phyloP scores from a whole-genome alignment of 2,888 invertebrate species.

The Eupithecia centaureata region DNA sequence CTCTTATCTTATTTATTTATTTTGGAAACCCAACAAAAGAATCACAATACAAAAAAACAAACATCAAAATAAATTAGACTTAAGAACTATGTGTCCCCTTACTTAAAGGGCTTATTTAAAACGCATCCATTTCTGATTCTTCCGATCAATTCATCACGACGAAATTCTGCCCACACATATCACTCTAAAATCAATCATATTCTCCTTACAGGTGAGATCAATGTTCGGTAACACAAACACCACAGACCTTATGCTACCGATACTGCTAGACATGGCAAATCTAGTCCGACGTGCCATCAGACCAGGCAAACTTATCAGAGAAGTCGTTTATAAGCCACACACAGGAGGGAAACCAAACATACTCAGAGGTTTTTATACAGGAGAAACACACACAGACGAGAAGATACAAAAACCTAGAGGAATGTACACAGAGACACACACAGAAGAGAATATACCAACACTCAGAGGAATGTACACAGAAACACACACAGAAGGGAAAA shows the following conservation, averaged over 20 bases:
- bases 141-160: background rate
- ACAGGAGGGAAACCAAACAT: slow-evolving; percentile 48
- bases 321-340: slow-evolving; percentile 46
- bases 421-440: slow-evolving; percentile 40
- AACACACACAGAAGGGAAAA: slow-evolving; percentile 54
- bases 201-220: slow-evolving; percentile 81
- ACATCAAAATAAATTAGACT: too few species aligned
- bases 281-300: slow-evolving; percentile 82
- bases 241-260: slow-evolving; percentile 85
- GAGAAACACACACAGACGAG: slow-evolving; percentile 45
- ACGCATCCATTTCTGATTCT: background rate
- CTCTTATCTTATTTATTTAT: background rate
- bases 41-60: too few species aligned
- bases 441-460: slow-evolving; percentile 17
- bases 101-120: too few species aligned
- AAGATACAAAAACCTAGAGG: slow-evolving; percentile 22
- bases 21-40: too few species aligned
- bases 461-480: slow-evolving; percentile 26
- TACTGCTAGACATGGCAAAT: slow-evolving; percentile 86
- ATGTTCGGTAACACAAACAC: slow-evolving; percentile 84
- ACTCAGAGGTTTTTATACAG: slow-evolving; percentile 65
- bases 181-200: slow-evolving; percentile 32
- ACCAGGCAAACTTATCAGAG: slow-evolving; percentile 67
- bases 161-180: background rate
- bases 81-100: too few species aligned